A percentile compares a stretch with the other conserved stretches of the same genome.
Evolutionary conservation across 2,113 vertebrate species (phyloP).

Genomic region (Dasyornis broadbenti): DNA sequence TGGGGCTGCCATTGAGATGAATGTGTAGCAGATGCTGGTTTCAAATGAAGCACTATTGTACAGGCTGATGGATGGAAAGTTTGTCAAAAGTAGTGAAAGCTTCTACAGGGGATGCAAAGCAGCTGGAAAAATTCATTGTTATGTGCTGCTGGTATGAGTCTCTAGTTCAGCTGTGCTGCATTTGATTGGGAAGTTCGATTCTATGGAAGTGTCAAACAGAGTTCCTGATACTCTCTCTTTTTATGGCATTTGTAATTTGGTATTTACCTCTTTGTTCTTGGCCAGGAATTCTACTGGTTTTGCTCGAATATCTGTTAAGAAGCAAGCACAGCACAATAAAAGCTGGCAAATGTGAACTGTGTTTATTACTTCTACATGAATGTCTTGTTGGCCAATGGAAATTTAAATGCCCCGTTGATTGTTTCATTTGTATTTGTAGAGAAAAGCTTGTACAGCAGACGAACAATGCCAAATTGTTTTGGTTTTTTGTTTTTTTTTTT

Average conservation of each 20-base stretch:
- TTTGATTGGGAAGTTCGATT: neutral
- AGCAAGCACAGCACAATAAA: neutral
- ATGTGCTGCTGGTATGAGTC: neutral
- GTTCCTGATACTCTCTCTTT: neutral
- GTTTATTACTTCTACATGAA: slow-evolving; percentile 5
- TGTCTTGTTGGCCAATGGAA: slow-evolving; percentile 8
- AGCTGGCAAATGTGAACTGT: neutral
- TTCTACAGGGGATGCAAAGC: slow-evolving; percentile 19
- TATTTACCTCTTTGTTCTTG: neutral
- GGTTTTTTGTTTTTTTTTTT: neutral
- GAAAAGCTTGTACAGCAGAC: slow-evolving; percentile 23
- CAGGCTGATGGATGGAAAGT: slow-evolving; percentile 38
- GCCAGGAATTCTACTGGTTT: neutral
- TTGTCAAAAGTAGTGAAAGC: slow-evolving; percentile 39
- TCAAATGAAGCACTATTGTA: slow-evolving; percentile 18
- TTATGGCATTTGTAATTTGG: neutral
- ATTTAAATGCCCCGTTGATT: slow-evolving; percentile 29
- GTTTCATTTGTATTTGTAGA: slow-evolving; percentile 26
- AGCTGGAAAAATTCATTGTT: slow-evolving; percentile 39
- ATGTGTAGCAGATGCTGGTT: slow-evolving; percentile 42
- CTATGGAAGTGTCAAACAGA: neutral
- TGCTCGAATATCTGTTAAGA: neutral
- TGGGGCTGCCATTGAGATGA: slow-evolving; percentile 25
- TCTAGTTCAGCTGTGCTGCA: neutral
- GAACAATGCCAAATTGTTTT: neutral